These are phyloP conservation scores for Calameuta idolon DNA, from an alignment of 2,888 invertebrate genomes.

Conservation along the genomic window DNA sequence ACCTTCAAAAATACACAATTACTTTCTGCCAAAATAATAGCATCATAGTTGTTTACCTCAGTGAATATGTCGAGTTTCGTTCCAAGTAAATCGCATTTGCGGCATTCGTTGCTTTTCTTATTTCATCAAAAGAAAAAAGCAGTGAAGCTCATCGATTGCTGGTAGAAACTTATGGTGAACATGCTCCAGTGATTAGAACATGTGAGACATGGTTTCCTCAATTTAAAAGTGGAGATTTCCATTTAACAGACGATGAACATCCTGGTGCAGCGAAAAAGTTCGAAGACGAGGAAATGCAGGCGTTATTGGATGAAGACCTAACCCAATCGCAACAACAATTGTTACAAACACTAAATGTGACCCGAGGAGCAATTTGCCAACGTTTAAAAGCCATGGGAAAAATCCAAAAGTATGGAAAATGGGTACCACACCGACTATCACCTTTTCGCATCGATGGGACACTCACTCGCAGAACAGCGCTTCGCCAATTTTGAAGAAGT, in stretches of 20 bases:
- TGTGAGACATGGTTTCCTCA: conserved; percentile 15
- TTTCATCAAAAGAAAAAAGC: conserved; percentile 9
- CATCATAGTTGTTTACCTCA: conserved; percentile 10
- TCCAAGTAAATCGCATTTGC: conserved; percentile 5
- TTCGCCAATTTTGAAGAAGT: conserved; percentile 6
- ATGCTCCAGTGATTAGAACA: conserved; percentile 12
- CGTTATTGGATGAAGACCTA: too few relatives aligned
- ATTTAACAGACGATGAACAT: too few relatives aligned
- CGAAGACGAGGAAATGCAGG: too few relatives aligned
- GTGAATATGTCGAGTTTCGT: conserved; percentile 15
- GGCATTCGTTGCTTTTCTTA: conserved; percentile 7
- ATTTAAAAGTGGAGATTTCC: too few relatives aligned
- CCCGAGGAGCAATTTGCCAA: too few relatives aligned
- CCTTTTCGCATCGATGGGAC: conserved; percentile 10
- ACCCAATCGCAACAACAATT: too few relatives aligned
- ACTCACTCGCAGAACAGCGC: conserved; percentile 3
- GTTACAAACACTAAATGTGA: too few relatives aligned
- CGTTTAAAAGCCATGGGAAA: too few relatives aligned
- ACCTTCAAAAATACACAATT: conserved; percentile 10
- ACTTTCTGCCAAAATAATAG: conserved; percentile 7
- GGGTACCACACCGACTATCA: too few relatives aligned
- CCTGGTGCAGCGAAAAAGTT: too few relatives aligned
- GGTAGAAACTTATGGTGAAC: conserved; percentile 16
- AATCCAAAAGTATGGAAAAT: too few relatives aligned
- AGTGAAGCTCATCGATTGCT: conserved; percentile 3